phyloP scores from a whole-genome alignment of 2,888 invertebrate species.

The Aromia moschata region DNA sequence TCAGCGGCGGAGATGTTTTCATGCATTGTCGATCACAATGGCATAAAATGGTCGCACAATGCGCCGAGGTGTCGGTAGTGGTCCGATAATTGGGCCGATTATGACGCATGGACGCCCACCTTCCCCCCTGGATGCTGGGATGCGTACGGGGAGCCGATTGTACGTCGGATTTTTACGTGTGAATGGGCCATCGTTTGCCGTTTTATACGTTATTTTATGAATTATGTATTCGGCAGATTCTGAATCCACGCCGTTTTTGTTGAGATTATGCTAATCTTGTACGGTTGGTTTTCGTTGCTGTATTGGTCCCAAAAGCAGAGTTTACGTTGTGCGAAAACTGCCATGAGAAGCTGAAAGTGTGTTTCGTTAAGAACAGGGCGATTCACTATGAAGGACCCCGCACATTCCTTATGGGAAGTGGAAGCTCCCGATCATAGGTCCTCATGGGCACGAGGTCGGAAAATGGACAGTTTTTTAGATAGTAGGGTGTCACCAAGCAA shows the following conservation, averaged over 20 bases:
- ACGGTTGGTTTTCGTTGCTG: background rate
- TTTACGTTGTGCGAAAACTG: no score
- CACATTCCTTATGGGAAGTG: no score
- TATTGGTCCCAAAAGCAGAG: no score
- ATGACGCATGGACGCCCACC: constrained; percentile 59
- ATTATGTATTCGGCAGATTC: constrained; percentile 32
- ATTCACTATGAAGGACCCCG: no score
- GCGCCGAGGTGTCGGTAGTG: constrained; percentile 52
- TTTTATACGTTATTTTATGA: constrained; percentile 28
- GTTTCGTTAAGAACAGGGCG: no score
- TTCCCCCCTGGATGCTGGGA: constrained; percentile 43
- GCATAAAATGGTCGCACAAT: constrained; percentile 56
- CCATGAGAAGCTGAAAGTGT: no score
- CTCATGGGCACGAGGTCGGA: no score
- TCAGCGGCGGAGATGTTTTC: constrained; percentile 59
- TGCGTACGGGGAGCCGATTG: constrained; percentile 25
- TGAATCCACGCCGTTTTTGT: constrained; percentile 6
- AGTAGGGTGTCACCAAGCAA: no score
- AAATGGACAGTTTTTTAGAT: no score
- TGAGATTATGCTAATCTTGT: background rate
- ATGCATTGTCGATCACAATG: constrained; percentile 57
- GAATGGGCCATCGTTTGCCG: constrained; percentile 19
- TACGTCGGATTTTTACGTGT: constrained; percentile 32
- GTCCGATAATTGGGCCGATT: constrained; percentile 60
- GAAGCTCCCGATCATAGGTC: no score